Evolutionary conservation across 2,888 invertebrate genomes (phyloP).

Genomic region (Euzophera pinguis): DNA sequence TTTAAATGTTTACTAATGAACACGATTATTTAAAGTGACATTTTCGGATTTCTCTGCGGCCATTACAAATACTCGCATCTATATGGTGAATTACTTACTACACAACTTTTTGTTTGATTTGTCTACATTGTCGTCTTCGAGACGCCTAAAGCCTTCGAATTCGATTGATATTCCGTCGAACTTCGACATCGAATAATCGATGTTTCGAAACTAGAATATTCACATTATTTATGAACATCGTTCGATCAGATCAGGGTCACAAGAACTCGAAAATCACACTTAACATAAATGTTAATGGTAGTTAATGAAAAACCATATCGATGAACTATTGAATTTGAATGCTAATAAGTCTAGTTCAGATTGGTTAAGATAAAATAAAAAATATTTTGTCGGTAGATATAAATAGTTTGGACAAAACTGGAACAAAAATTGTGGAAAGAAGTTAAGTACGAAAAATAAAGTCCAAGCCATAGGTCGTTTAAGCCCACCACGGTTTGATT

Average conservation of each 20-base stretch:
- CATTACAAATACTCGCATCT: constrained; percentile 42
- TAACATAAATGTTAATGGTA: constrained; percentile 13
- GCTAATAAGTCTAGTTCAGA: constrained; percentile 1
- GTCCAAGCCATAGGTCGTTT: too few relatives aligned
- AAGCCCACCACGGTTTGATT: too few relatives aligned
- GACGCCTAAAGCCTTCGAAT: constrained; percentile 26
- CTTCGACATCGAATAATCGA: constrained; percentile 31
- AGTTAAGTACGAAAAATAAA: too few relatives aligned
- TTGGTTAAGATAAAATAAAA: not conserved
- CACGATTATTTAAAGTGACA: constrained; percentile 78
- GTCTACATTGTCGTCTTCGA: constrained; percentile 31
- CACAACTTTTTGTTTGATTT: constrained; percentile 21
- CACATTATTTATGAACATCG: constrained; percentile 6
- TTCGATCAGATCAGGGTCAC: constrained; percentile 7
- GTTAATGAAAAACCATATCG: constrained; percentile 8
- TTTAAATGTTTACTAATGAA: constrained; percentile 79
- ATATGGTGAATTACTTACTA: constrained; percentile 22
- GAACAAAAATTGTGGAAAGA: too few relatives aligned
- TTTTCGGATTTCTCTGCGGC: constrained; percentile 66
- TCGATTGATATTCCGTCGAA: constrained; percentile 30
- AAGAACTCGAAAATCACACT: not conserved
- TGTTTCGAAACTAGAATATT: constrained; percentile 7
- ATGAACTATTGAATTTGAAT: constrained; percentile 8
- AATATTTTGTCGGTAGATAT: too few relatives aligned
- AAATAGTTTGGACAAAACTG: too few relatives aligned